Evolutionary conservation across 1,140 invertebrate species (phyloP), one percentile per base, ranked within the genome.

Genomic region (Frieseomelitta varia): DNA sequence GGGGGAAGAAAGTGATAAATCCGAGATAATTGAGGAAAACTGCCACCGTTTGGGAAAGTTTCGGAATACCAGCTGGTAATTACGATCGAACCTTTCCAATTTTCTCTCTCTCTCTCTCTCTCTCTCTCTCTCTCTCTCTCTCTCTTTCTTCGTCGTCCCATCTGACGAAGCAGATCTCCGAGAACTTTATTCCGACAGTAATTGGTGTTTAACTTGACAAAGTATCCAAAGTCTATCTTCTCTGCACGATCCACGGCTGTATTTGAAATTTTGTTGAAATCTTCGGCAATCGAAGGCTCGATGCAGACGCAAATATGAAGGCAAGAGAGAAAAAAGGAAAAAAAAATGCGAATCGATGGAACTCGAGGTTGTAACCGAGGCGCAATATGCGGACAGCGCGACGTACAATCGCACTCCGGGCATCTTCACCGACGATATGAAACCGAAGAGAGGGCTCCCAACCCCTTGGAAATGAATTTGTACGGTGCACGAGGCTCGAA

Each of bases 381-480:
- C 21, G 58, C 27, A 68, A 68, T 68, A 69, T 21, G 65, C 15
- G 14, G 0, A 10, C 47, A 8, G 19, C 8, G 47, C n/a, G 39
- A 4, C 39, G n/a, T 34, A 56, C 39, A 27, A 79, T 19, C 27
- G 15, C 61, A 55, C 53, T 30, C 39, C 24, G 77, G 27, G 11
- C 30, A 56, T 61, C 47, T 34, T 34, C 19, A 17, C 1, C 30
- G 17, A 24, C 79, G 55, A 81, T 73, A 63, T 74, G 56, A 81
- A 74, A 81, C 27, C 47, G 63, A 67, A 15, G 61, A 79, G 63
- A 68, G 63, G 67, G 30, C 14, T 24, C 19, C 15, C 47, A 47
- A 14, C 71, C 71, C 71, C 58, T 81, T 55, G 74, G 58, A 21
- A 81, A 65, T 24, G 73, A 68, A 68, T 76, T 82, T 63, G 51